Evolutionary conservation across 2,888 invertebrate genomes (phyloP).

Genomic region (Eristalis tenax): DNA sequence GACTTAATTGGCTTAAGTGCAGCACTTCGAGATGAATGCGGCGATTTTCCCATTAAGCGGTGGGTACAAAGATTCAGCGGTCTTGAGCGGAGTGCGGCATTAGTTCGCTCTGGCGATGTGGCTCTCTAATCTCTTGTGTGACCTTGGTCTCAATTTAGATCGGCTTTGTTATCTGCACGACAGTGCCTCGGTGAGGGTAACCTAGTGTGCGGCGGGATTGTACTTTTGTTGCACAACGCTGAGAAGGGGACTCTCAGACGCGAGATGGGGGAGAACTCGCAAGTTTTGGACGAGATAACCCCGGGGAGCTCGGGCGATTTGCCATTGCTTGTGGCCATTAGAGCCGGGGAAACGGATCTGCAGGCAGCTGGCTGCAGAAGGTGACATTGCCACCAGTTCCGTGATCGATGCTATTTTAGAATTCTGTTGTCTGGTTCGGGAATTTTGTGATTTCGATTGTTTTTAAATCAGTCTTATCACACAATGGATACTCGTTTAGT

Average conservation of each 20-base stretch:
- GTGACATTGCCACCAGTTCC: no score
- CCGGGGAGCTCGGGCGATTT: neutral
- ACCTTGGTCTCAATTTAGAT: neutral
- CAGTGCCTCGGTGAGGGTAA: neutral
- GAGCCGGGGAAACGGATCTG: no score
- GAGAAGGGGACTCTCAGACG: neutral
- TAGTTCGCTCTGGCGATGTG: neutral
- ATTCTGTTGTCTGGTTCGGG: no score
- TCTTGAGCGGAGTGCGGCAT: neutral
- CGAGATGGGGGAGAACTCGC: neutral
- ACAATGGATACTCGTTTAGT: no score
- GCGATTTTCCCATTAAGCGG: neutral
- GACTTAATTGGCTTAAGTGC: neutral
- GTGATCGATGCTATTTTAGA: no score
- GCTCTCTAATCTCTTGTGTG: neutral
- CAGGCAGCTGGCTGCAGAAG: no score
- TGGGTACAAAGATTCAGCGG: neutral
- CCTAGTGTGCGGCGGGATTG: neutral
- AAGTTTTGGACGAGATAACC: neutral
- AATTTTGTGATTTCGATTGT: no score
- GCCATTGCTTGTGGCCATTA: no score
- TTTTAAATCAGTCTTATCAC: no score
- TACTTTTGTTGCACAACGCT: neutral
- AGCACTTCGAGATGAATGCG: neutral
- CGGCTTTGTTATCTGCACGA: neutral